Evolutionary conservation across 2,113 vertebrate species (phyloP).

Genomic region (Salvator merianae): DNA sequence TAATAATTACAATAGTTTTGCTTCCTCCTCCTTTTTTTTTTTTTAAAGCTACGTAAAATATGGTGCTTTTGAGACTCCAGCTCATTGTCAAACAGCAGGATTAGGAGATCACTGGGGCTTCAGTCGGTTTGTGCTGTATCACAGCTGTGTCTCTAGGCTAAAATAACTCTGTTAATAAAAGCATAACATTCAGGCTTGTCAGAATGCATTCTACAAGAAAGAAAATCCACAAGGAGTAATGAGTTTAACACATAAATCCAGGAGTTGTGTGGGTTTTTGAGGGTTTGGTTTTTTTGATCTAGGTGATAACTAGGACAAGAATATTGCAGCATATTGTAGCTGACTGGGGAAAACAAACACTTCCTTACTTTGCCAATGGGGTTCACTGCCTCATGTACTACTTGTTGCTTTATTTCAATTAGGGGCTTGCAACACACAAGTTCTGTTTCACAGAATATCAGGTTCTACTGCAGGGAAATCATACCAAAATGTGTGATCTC

Average conservation of each 20-base stretch:
- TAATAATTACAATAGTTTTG: constrained; percentile 45
- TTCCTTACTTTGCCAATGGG: not conserved
- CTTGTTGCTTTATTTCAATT: not conserved
- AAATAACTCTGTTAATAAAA: constrained; percentile 60
- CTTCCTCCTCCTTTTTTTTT: no score
- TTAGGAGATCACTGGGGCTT: constrained; percentile 60
- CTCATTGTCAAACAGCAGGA: constrained; percentile 26
- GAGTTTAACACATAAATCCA: not conserved
- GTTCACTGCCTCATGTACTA: not conserved
- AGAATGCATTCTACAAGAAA: constrained; percentile 48
- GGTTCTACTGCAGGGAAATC: no score
- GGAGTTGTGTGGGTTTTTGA: not conserved
- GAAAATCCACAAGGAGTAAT: constrained; percentile 14
- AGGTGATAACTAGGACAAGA: not conserved
- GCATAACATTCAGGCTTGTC: constrained; percentile 44
- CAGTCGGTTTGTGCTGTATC: constrained; percentile 53
- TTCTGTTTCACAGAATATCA: no score
- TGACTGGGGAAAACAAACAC: not conserved
- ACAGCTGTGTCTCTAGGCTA: constrained; percentile 55
- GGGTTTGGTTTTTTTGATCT: constrained; percentile 38
- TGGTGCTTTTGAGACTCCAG: constrained; percentile 43
- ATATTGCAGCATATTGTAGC: not conserved
- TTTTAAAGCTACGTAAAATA: constrained; percentile 34
- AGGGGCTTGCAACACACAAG: not conserved
- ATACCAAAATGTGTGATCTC: no score